Conservation (phyloP, 2,888 invertebrate species). For the Unio pictorum region DNA sequence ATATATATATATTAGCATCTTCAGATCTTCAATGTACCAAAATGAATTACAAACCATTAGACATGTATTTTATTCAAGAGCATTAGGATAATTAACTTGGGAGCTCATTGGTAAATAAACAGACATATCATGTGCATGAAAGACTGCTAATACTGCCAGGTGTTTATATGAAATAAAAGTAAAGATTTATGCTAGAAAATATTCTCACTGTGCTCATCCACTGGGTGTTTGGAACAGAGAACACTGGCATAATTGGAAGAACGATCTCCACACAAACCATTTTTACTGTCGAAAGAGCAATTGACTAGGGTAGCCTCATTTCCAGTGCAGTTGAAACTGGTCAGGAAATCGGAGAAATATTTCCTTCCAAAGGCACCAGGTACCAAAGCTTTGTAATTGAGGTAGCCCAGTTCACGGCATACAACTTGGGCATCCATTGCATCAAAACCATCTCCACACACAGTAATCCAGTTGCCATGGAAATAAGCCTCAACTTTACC, state of each 20-base stretch:
- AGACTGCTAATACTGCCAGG: no score
- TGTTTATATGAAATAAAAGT: no score
- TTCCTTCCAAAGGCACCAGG: conserved; percentile 45
- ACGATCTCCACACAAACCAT: conserved; percentile 31
- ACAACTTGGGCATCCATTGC: conserved; percentile 40
- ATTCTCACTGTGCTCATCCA: conserved; percentile 28
- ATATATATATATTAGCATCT: no score
- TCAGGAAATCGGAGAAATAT: conserved; percentile 41
- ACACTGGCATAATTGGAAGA: conserved; percentile 50
- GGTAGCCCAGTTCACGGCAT: conserved; percentile 46
- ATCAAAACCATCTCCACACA: conserved; percentile 45
- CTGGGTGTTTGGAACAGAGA: conserved; percentile 43
- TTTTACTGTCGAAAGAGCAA: conserved; percentile 27
- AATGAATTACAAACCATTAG: no score
- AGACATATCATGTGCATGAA: no score
- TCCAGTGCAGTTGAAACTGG: conserved; percentile 73
- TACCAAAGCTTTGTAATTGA: conserved; percentile 41
- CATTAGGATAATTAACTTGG: no score
- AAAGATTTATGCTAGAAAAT: not conserved
- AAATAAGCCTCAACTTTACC: conserved; percentile 49
- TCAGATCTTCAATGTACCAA: no score
- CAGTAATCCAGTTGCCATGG: conserved; percentile 45
- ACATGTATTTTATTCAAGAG: no score
- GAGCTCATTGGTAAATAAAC: no score
- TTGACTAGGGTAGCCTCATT: conserved; percentile 37